Evolutionary conservation across 2,888 invertebrate species (phyloP).

Genomic region (Acheta domesticus): DNA sequence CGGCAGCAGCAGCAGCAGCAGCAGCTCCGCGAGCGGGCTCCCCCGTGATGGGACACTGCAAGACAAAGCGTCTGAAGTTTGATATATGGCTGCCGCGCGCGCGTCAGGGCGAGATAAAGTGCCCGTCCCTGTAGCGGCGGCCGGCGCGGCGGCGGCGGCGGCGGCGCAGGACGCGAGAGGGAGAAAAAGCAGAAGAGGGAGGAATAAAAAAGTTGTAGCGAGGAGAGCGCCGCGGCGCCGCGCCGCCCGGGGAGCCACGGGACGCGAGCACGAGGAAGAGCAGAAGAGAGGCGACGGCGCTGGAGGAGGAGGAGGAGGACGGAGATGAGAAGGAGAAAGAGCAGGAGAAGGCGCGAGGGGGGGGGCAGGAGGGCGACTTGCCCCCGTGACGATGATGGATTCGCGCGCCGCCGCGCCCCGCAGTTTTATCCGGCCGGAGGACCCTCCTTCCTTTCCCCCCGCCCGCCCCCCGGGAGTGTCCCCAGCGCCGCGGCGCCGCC

Average conservation of each 20-base stretch:
- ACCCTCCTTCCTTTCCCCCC: not conserved
- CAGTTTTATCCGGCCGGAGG: constrained; percentile 8
- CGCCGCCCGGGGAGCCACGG: not conserved
- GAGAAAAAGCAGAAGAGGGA: constrained; percentile 8
- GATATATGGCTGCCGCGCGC: constrained; percentile 41
- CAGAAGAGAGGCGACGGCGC: not conserved
- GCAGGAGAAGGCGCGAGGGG: not conserved
- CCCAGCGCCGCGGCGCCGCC: no score
- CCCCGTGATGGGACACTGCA: constrained; percentile 25
- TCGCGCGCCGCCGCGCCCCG: constrained; percentile 6
- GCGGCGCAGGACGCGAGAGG: not conserved
- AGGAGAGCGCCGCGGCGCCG: not conserved
- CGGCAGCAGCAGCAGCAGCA: no score
- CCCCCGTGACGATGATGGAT: constrained; percentile 4
- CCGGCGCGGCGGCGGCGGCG: not conserved
- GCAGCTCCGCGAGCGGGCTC: not conserved
- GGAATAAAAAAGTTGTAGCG: constrained; percentile 18
- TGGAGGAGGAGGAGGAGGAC: not conserved
- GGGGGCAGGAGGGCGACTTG: not conserved
- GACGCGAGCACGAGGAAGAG: not conserved
- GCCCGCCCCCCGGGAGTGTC: no score
- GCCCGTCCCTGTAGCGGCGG: constrained; percentile 9
- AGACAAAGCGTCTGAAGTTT: constrained; percentile 43
- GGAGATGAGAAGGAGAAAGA: not conserved
- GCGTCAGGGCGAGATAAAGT: not conserved